Evolutionary conservation across 37 sponge, comb jelly and placozoan genomes (phyloP).

Genomic region (Amphimedon queenslandica): DNA sequence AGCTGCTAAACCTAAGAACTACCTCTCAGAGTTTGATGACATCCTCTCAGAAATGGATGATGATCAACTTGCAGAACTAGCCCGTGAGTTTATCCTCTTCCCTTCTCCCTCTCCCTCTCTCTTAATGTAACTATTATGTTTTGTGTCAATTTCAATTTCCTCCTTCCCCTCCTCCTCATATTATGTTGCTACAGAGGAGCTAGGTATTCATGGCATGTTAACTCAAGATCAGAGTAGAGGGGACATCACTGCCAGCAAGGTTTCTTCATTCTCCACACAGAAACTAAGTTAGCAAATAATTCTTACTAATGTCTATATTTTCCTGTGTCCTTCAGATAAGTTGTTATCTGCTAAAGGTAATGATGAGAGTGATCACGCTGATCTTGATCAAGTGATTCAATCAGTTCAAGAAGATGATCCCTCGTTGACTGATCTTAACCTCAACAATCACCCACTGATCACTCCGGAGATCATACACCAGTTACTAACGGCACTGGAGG

Average conservation of each 20-base stretch:
- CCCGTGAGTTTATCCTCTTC: constrained; percentile 16
- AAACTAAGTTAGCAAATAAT: not conserved
- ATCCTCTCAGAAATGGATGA: constrained; percentile 35
- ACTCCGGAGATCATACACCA: constrained; percentile 35
- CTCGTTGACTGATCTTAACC: constrained; percentile 38
- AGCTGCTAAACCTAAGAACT: not conserved
- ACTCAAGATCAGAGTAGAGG: constrained; percentile 57
- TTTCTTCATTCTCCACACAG: not conserved
- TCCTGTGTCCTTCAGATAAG: too few relatives aligned
- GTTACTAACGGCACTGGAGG: constrained; percentile 38
- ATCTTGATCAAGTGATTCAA: constrained; percentile 41
- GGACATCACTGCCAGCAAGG: constrained; percentile 15
- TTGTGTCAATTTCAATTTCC: too few relatives aligned
- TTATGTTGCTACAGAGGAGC: constrained; percentile 37
- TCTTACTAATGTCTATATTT: not conserved
- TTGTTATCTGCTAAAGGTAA: too few relatives aligned
- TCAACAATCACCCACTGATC: constrained; percentile 49
- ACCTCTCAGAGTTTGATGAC: constrained; percentile 55
- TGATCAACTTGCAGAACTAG: constrained; percentile 45
- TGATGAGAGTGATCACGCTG: constrained; percentile 20
- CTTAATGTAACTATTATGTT: too few relatives aligned
- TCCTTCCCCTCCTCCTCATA: too few relatives aligned
- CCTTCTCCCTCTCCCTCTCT: constrained; percentile 10
- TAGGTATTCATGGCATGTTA: constrained; percentile 45
- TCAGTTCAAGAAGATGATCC: constrained; percentile 35